These are phyloP conservation scores for Vicugna pacos DNA, from an alignment of 2,113 vertebrate species.

Conservation along the genomic window DNA sequence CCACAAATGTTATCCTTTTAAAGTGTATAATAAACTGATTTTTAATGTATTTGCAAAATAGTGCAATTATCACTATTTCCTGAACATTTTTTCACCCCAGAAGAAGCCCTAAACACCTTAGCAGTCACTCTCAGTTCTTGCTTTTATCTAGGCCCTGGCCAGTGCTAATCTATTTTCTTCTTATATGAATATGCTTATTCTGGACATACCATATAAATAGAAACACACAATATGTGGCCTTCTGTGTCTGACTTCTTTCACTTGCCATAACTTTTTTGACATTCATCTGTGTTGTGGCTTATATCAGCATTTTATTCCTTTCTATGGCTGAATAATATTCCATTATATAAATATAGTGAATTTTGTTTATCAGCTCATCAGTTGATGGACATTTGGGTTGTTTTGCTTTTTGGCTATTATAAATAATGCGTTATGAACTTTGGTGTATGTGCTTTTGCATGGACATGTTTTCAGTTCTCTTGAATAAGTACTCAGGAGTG, in stretches of 20 bases:
- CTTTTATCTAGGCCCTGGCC: not conserved
- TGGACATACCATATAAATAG: not conserved
- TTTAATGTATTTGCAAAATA: not conserved
- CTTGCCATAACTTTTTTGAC: not conserved
- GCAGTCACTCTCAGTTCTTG: not conserved
- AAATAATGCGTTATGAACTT: not conserved
- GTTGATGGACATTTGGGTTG: not conserved
- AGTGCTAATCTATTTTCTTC: not conserved
- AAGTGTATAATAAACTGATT: not conserved
- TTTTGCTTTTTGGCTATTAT: not conserved
- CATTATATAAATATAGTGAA: not conserved
- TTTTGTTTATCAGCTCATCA: not conserved
- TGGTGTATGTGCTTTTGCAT: not conserved
- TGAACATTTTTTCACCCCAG: not conserved
- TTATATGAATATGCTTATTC: not conserved
- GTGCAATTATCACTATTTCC: not conserved
- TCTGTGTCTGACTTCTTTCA: not conserved
- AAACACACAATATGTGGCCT: not conserved
- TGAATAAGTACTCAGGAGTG: not conserved
- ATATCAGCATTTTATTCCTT: not conserved
- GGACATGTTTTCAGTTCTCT: conserved; percentile 4
- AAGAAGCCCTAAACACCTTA: not conserved
- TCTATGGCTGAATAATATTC: not conserved
- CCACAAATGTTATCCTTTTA: not conserved
- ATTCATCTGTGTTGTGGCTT: not conserved